Evolutionary conservation across 2,888 invertebrate species (phyloP).

Genomic region (Folsomia manolachei): DNA sequence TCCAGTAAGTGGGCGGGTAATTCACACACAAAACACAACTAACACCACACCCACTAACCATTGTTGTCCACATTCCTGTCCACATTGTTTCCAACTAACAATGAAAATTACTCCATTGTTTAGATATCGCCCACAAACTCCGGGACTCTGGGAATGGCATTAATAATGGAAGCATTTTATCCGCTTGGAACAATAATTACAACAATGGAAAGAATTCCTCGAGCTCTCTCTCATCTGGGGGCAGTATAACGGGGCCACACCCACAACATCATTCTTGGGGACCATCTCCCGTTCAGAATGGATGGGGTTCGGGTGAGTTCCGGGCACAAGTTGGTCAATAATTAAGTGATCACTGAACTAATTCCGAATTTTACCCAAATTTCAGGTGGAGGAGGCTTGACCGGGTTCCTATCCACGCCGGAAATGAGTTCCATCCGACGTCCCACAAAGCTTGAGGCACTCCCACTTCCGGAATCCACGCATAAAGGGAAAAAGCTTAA

Average conservation of each 20-base stretch:
- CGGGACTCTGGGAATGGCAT: too few relatives aligned
- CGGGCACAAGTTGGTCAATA: neutral
- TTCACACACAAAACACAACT: conserved; percentile 20
- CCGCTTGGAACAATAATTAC: conserved; percentile 46
- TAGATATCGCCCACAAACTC: conserved; percentile 43
- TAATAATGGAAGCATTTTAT: conserved; percentile 36
- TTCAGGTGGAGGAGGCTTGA: conserved; percentile 32
- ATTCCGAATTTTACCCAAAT: conserved; percentile 18
- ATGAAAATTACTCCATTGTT: neutral
- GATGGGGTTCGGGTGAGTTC: conserved; percentile 42
- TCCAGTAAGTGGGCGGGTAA: conserved; percentile 61
- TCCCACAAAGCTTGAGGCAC: conserved; percentile 57
- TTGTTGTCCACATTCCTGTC: too few relatives aligned
- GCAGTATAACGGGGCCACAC: too few relatives aligned
- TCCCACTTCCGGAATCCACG: conserved; percentile 53
- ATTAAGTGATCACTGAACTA: conserved; percentile 22
- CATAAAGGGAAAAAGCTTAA: conserved; percentile 42
- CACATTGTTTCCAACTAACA: neutral
- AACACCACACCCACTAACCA: neutral
- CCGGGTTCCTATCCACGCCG: conserved; percentile 51
- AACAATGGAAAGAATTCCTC: conserved; percentile 34
- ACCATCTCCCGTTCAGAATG: conserved; percentile 49
- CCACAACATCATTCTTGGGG: conserved; percentile 48
- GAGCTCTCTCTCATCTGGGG: too few relatives aligned
- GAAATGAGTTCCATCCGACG: conserved; percentile 52